phyloP scores from a whole-genome alignment of 2,797 vertebrate genomes.

The Pangasius djambal region DNA sequence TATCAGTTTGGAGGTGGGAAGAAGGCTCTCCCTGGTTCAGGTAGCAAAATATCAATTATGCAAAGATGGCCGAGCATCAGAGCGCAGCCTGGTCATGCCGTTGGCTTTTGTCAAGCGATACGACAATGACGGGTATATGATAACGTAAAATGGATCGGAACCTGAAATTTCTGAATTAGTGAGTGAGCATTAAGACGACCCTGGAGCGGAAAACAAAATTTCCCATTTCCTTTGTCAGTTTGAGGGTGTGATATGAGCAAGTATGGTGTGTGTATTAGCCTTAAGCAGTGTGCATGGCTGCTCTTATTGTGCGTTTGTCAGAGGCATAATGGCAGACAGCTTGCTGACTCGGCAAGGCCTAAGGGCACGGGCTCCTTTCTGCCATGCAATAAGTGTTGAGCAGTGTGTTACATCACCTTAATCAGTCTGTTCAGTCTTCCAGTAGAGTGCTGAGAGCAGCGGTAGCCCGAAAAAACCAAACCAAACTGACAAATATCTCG shows the following conservation, averaged over 20 bases:
- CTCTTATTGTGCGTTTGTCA: constrained; percentile 55
- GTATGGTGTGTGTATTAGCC: constrained; percentile 31
- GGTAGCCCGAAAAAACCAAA: constrained; percentile 35
- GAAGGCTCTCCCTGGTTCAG: constrained; percentile 49
- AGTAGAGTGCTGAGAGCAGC: constrained; percentile 31
- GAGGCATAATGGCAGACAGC: constrained; percentile 51
- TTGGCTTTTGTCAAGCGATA: not conserved
- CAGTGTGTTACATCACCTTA: constrained; percentile 72
- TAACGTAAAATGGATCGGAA: not conserved
- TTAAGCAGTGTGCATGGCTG: constrained; percentile 41
- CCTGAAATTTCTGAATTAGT: constrained; percentile 9
- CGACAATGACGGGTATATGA: not conserved
- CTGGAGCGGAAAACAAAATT: constrained; percentile 20
- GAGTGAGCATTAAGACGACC: not conserved
- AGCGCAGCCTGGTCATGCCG: constrained; percentile 11
- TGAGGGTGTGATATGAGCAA: constrained; percentile 21
- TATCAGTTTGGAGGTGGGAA: constrained; percentile 56
- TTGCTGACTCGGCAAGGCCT: constrained; percentile 68
- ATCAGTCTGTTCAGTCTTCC: constrained; percentile 61
- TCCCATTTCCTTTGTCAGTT: constrained; percentile 9
- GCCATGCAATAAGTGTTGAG: constrained; percentile 61
- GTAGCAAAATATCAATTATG: constrained; percentile 55
- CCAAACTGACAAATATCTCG: constrained; percentile 46
- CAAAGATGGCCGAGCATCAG: not conserved
- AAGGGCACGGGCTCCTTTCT: constrained; percentile 59